Evolutionary conservation across 1,140 invertebrate genomes (phyloP).

Genomic region (Anastrepha ludens): DNA sequence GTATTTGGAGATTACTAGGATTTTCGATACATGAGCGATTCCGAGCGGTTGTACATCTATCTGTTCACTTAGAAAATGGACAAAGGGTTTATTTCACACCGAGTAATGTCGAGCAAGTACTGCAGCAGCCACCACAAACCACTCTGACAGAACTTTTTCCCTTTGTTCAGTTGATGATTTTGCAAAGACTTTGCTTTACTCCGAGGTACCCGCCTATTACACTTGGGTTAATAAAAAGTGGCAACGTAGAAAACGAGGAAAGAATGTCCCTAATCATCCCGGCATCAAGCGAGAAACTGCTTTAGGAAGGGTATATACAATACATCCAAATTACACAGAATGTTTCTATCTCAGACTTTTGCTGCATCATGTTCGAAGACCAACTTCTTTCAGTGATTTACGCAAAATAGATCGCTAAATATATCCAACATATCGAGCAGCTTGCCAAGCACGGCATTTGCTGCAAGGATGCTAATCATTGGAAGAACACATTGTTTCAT

Average conservation of each 20-base stretch:
- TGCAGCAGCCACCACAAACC: neutral
- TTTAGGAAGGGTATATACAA: constrained; percentile 70
- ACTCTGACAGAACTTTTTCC: neutral
- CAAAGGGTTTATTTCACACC: constrained; percentile 72
- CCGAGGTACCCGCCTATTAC: neutral
- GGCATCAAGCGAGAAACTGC: constrained; percentile 55
- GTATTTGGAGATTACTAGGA: constrained; percentile 72
- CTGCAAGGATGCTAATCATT: too few relatives aligned
- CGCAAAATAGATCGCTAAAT: constrained; percentile 69
- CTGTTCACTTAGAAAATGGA: constrained; percentile 73
- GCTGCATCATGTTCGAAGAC: constrained; percentile 59
- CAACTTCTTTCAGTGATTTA: constrained; percentile 70
- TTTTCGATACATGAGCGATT: constrained; percentile 70
- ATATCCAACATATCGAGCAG: constrained; percentile 69
- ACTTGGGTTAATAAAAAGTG: neutral
- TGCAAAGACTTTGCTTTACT: neutral
- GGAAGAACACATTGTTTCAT: too few relatives aligned
- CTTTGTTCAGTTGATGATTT: constrained; percentile 1
- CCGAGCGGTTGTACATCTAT: constrained; percentile 71
- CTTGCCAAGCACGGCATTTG: constrained; percentile 63
- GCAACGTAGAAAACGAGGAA: too few relatives aligned
- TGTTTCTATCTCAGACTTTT: too few relatives aligned
- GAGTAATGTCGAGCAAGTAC: constrained; percentile 60
- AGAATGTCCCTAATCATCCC: too few relatives aligned
- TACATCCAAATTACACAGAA: constrained; percentile 60